These are phyloP conservation scores for Pocillopora verrucosa DNA, from an alignment of 64 coral and sea anemone species.

Conservation along the genomic window DNA sequence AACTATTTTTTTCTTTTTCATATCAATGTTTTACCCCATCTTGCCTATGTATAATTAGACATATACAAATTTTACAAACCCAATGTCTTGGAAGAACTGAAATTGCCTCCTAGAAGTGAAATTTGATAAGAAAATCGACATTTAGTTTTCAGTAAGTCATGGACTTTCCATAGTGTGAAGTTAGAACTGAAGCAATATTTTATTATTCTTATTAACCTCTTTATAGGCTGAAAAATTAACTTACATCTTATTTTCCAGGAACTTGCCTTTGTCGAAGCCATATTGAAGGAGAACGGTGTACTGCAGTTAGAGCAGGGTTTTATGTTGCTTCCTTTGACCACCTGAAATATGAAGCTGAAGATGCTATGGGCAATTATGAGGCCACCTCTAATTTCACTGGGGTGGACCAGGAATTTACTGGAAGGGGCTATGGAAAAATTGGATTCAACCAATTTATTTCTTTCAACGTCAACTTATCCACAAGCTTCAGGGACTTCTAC, in stretches of 20 bases:
- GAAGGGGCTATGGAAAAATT: conserved; percentile 78
- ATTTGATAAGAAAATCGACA: too few species aligned
- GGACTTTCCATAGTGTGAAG: too few species aligned
- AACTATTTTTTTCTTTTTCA: too few species aligned
- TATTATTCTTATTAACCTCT: not conserved
- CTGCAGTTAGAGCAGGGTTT: conserved; percentile 44
- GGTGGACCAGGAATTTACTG: conserved; percentile 70
- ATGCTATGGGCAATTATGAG: conserved; percentile 58
- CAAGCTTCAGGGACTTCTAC: conserved; percentile 32
- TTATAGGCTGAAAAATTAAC: not conserved
- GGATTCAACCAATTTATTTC: conserved; percentile 44
- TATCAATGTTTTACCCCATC: too few species aligned
- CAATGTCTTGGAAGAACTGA: too few species aligned
- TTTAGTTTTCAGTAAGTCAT: too few species aligned
- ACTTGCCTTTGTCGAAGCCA: conserved; percentile 77
- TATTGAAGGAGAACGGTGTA: conserved; percentile 76
- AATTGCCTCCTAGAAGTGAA: too few species aligned
- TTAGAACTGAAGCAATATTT: too few species aligned
- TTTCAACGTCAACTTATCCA: conserved; percentile 45
- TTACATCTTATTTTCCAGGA: conserved; percentile 57
- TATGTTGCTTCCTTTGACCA: conserved; percentile 66
- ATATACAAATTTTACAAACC: too few species aligned
- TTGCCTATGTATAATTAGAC: too few species aligned
- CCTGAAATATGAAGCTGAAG: conserved; percentile 81
- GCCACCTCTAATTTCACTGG: conserved; percentile 70